phyloP scores from a whole-genome alignment of 92 coral and sea anemone genomes.

The Phenganax marumi region DNA sequence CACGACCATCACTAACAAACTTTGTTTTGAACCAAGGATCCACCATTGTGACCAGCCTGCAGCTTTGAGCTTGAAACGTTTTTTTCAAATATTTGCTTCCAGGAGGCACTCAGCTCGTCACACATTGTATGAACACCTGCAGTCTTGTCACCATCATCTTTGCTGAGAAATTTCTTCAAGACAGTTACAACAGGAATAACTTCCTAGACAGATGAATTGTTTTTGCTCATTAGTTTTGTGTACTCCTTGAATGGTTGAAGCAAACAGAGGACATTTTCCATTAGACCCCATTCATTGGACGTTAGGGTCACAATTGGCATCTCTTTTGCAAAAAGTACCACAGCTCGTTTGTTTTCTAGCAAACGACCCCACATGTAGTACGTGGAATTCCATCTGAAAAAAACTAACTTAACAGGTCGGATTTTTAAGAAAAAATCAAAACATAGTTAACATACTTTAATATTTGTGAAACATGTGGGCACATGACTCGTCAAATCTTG shows the following conservation, averaged over 20 bases:
- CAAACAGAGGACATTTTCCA: slow-evolving; percentile 1
- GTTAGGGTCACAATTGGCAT: background rate
- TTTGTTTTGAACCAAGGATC: too few species aligned
- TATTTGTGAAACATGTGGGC: too few species aligned
- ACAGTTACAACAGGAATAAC: slow-evolving; percentile 12
- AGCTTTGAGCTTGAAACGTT: too few species aligned
- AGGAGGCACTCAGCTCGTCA: too few species aligned
- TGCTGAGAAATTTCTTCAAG: background rate
- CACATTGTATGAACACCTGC: slow-evolving; percentile 8
- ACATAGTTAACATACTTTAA: background rate
- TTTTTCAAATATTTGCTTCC: too few species aligned
- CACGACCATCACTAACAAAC: slow-evolving; percentile 11
- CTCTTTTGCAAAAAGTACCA: background rate
- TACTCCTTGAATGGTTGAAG: slow-evolving; percentile 8
- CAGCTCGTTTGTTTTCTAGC: slow-evolving; percentile 3
- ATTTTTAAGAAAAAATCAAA: background rate
- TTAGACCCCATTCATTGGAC: slow-evolving; percentile 11
- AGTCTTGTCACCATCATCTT: slow-evolving; percentile 15
- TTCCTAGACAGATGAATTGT: slow-evolving; percentile 15
- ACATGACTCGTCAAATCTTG: too few species aligned
- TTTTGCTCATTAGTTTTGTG: slow-evolving; percentile 11
- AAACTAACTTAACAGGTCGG: background rate
- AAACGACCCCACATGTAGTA: background rate
- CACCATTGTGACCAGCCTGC: too few species aligned
- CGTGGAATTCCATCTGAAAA: background rate